A percentile compares a stretch with the other conserved stretches of the same genome.
phyloP scores from a whole-genome alignment of 2,888 invertebrate genomes.

The Anodontia alba region DNA sequence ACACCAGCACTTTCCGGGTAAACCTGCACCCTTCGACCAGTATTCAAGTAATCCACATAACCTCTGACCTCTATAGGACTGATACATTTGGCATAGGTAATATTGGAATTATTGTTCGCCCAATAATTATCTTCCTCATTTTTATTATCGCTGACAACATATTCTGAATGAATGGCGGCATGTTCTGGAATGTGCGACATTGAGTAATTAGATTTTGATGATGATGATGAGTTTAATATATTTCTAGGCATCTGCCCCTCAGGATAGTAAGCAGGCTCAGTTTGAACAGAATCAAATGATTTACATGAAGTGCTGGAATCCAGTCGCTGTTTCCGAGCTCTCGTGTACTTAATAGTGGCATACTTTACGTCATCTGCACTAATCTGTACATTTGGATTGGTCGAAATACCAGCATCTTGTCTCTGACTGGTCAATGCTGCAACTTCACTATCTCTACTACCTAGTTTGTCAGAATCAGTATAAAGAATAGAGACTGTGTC shows the following conservation, averaged over 20 bases:
- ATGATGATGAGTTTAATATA: slow-evolving; percentile 58
- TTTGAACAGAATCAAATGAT: slow-evolving; percentile 62
- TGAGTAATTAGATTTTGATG: slow-evolving; percentile 59
- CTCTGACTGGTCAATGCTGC: neutral
- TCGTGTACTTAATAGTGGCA: slow-evolving; percentile 5
- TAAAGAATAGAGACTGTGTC: neutral
- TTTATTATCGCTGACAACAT: slow-evolving; percentile 12
- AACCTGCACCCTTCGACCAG: slow-evolving; percentile 66
- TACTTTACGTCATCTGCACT: slow-evolving; percentile 3
- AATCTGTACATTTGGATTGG: neutral
- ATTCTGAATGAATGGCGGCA: slow-evolving; percentile 34
- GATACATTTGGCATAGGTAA: slow-evolving; percentile 26
- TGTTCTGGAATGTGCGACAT: slow-evolving; percentile 60
- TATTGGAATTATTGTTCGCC: slow-evolving; percentile 49
- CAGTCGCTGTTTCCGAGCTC: slow-evolving; percentile 43
- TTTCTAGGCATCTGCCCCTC: slow-evolving; percentile 34
- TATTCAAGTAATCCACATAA: slow-evolving; percentile 48
- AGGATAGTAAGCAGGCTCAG: slow-evolving; percentile 48
- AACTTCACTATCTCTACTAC: neutral
- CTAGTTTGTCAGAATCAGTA: neutral
- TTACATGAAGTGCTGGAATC: slow-evolving; percentile 55
- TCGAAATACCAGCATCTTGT: neutral
- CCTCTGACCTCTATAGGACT: slow-evolving; percentile 35
- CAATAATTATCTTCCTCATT: slow-evolving; percentile 46
- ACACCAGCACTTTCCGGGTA: slow-evolving; percentile 67